These are phyloP conservation scores for Xestia rhomboidea DNA, from an alignment of 2,888 invertebrate genomes.

Conservation along the genomic window DNA sequence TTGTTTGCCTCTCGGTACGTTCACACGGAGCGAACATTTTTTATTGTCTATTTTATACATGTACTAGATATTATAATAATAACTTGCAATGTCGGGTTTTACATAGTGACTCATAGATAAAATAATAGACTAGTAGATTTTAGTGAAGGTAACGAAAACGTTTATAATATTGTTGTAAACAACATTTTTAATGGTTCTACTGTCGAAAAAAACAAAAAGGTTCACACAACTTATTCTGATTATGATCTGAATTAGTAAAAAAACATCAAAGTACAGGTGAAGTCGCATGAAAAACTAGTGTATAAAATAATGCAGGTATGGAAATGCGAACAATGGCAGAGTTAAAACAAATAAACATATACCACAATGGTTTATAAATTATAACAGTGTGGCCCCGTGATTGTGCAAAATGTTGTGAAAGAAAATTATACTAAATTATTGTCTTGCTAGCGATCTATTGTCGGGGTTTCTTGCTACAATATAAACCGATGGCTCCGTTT, in stretches of 20 bases:
- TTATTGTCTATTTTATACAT: conserved; percentile 65
- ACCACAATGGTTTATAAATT: conserved; percentile 67
- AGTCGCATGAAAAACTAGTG: conserved; percentile 41
- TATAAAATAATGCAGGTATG: conserved; percentile 48
- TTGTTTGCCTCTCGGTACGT: conserved; percentile 67
- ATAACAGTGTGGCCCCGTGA: conserved; percentile 66
- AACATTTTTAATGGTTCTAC: conserved; percentile 31
- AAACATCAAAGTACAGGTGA: not conserved
- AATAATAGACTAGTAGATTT: conserved; percentile 44
- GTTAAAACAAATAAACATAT: conserved; percentile 74
- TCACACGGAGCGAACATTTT: conserved; percentile 66
- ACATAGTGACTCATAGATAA: conserved; percentile 61
- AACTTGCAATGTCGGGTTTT: conserved; percentile 62
- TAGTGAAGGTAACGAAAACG: conserved; percentile 38
- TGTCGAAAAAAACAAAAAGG: conserved; percentile 8
- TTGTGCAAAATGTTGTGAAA: conserved; percentile 81
- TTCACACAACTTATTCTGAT: conserved; percentile 16
- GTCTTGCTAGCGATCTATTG: conserved; percentile 75
- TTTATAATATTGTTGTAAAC: conserved; percentile 38
- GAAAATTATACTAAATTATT: conserved; percentile 85
- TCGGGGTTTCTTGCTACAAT: conserved; percentile 65
- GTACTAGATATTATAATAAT: conserved; percentile 65
- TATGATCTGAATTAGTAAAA: not conserved
- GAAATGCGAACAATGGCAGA: conserved; percentile 69
- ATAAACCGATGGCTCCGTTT: conserved; percentile 62